phyloP scores from a whole-genome alignment of 2,113 vertebrate genomes.

The Centropristis striata region DNA sequence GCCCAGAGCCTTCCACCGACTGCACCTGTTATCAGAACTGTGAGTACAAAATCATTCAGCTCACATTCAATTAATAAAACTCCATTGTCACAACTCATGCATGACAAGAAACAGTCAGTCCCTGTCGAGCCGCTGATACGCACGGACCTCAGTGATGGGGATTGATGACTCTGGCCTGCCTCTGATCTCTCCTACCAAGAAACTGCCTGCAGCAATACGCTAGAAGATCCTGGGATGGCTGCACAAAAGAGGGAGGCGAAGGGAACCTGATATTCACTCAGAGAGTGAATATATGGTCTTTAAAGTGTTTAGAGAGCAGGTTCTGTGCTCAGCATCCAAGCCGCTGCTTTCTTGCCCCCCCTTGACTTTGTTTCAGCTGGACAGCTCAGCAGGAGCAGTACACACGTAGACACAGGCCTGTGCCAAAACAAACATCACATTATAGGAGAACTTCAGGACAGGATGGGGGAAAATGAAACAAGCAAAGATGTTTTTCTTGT shows the following conservation, averaged over 20 bases:
- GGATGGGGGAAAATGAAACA: neutral
- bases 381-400: conserved; percentile 51
- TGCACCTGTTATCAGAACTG: conserved; percentile 95
- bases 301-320: conserved; percentile 65
- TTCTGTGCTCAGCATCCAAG: conserved; percentile 60
- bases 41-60: conserved; percentile 85
- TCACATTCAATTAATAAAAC: conserved; percentile 44
- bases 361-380: conserved; percentile 64
- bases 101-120: conserved; percentile 61
- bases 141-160: conserved; percentile 46
- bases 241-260: conserved; percentile 45
- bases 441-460: conserved; percentile 45
- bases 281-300: conserved; percentile 70
- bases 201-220: conserved; percentile 69
- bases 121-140: conserved; percentile 30
- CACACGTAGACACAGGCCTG: conserved; percentile 32
- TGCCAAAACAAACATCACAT: conserved; percentile 60
- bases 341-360: conserved; percentile 42
- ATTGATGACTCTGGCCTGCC: conserved; percentile 72
- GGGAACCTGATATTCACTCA: conserved; percentile 71
- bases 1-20: conserved; percentile 87
- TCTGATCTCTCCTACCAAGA: conserved; percentile 75
- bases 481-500: conserved; percentile 32
- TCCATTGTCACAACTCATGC: conserved; percentile 47
- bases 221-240: conserved; percentile 52